These are phyloP conservation scores for Canis aureus DNA, from an alignment of 2,113 vertebrate genomes.

Conservation along the genomic window DNA sequence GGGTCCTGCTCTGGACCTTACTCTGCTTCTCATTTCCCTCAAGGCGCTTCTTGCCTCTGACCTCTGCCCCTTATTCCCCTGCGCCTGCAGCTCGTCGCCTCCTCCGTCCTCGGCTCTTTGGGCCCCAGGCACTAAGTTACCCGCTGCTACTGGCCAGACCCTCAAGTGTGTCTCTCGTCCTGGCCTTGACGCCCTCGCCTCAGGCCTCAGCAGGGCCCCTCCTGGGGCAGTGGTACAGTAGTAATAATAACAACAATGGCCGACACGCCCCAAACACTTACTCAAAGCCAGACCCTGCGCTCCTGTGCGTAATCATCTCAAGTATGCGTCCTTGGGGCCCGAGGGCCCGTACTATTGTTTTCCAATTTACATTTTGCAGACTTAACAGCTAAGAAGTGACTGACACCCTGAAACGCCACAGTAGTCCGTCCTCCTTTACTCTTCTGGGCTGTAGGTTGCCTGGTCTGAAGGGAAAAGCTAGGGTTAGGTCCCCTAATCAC, in stretches of 20 bases:
- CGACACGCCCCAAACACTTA: not conserved
- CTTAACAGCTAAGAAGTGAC: not conserved
- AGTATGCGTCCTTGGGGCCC: not conserved
- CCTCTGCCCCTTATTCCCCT: not conserved
- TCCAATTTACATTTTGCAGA: not conserved
- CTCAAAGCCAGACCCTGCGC: not conserved
- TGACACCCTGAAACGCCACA: not conserved
- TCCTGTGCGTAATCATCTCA: not conserved
- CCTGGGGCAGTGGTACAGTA: not conserved
- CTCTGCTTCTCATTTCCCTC: not conserved
- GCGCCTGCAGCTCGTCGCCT: not conserved
- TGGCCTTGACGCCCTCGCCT: not conserved
- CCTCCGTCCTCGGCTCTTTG: not conserved
- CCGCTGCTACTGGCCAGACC: not conserved
- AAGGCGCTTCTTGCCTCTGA: not conserved
- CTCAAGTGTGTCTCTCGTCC: fast-evolving
- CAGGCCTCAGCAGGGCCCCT: not conserved
- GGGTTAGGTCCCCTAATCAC: not conserved
- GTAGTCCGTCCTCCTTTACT: not conserved
- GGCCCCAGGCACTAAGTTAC: not conserved
- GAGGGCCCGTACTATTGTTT: not conserved
- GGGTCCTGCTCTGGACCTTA: not conserved
- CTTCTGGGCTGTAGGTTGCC: not conserved
- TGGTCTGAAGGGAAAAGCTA: not conserved
- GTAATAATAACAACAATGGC: not conserved